Evolutionary conservation across 2,888 invertebrate genomes (phyloP), one percentile per base, ranked within the genome.

Genomic region (Hipparchia sbordonii): DNA sequence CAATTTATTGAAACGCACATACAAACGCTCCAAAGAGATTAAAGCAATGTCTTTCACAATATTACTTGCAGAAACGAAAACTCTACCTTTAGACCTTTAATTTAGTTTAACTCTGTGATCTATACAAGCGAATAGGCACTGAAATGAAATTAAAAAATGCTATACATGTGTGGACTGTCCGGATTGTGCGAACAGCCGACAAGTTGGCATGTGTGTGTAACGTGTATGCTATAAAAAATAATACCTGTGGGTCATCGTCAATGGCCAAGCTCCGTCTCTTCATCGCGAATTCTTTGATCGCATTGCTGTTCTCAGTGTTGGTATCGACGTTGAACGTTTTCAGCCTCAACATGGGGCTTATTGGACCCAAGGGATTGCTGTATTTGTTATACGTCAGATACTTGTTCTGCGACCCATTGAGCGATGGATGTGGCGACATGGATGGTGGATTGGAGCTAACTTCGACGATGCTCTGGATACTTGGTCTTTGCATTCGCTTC

Each of bases 401-500:
- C 76, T 91, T 93, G 79, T 89, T 92, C 9, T 77, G 69, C 1
- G 86, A 75, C 9, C 82, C 79, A 76, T 82, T 85, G 54, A 84
- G 80, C 2, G 87, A 84, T 1, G 81, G 77, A 74, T 82, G 81
- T 1, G 86, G 86, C 0, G 89, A 85, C 57, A 87, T 80, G 1
- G 87, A 88, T 0, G 89, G 80, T 9, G 87, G 86, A 72, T 83
- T 88, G 23, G 89, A 88, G 0, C 84, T 72, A 6, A 83, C 85
- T 72, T 92, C 92, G 2, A 93, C 87, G 65, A 92, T 90, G 77
- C 87, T 93, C 74, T 96, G 96, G 76, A 96, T 95, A 81, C 95
- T 95, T 54, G 95, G 95, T 73, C 96, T 92, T 52, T 86, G 91
- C 10, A 89, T 85, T 72, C 95, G 91, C 82, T 95, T 95, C 83